Base-by-base conservation (phyloP, 2,888 invertebrate species). In the Nebria salina region DNA sequence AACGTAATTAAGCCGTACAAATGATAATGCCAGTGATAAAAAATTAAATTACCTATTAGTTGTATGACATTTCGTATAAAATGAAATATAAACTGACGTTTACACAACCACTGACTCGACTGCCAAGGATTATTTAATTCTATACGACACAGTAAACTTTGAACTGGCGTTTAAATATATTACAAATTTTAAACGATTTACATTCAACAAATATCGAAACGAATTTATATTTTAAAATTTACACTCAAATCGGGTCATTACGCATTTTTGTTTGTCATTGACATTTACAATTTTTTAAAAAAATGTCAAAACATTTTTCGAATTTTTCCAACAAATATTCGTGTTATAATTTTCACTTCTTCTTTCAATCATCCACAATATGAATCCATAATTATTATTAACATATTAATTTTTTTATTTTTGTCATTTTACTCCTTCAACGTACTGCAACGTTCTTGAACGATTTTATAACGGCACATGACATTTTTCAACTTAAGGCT, bases 31-130 rank as follows among this genome's bases (percentile, higher is more conserved):
- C 70, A 76, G 65, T 76, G 81, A 81, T 81, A 76, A 73, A 80
- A 75, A 68, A 34, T 34, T 70, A 81, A 81, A 81, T 81, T 81
- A 81, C 81, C 81, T 81, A 81, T 73, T 72, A 72, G 66, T 20
- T n/a, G 73, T 41, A 41, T 76, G 64, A 75, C 74, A 79, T 78
- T 72, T n/a, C 72, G 64, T 65, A 34, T 43, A 72, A 72, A 72
- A 15, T 72, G 34, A 74, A 77, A 43, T 68, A 77, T 20, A 64
- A 72, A 34, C 77, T 77, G 70, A 25, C 76, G 70, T 76, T 76
- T 76, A 70, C 68, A 68, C 20, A 42, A 68, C 15, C 42, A 42
- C 68, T 64, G 54, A 72, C 34, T 20, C 41, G 34, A 72, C 77
- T 70, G 70, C 77, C 70, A 43, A 42, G 25, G 64, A 68, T 66